These are phyloP conservation scores for Thera britannica DNA, from an alignment of 2,888 invertebrate genomes.

Conservation along the genomic window DNA sequence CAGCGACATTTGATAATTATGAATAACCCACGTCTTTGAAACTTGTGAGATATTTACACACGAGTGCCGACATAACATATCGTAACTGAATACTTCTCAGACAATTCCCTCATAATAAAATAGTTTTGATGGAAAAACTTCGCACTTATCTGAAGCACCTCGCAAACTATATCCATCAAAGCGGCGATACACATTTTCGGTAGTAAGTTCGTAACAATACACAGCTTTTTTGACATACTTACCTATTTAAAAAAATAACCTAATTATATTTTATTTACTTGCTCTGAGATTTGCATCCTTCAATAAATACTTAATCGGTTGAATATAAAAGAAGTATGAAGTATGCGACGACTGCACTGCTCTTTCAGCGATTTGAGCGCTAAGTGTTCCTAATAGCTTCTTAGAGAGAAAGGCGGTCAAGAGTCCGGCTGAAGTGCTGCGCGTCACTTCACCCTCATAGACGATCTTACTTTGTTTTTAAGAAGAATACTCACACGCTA, in stretches of 20 bases:
- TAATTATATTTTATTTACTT: too few relatives aligned
- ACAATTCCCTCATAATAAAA: conserved; percentile 16
- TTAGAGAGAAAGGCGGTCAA: conserved; percentile 34
- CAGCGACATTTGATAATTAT: conserved; percentile 18
- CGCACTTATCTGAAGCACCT: conserved; percentile 12
- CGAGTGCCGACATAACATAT: conserved; percentile 10
- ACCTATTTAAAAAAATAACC: too few relatives aligned
- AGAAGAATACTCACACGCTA: conserved; percentile 1
- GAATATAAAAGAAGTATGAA: neutral
- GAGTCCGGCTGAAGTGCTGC: conserved; percentile 33
- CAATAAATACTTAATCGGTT: too few relatives aligned
- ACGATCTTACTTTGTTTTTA: conserved; percentile 13
- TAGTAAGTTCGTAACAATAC: too few relatives aligned
- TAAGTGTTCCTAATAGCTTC: conserved; percentile 38
- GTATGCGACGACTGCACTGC: conserved; percentile 8
- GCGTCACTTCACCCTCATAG: conserved; percentile 31
- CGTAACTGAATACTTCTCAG: neutral
- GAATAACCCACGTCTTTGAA: conserved; percentile 11
- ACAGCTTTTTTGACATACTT: too few relatives aligned
- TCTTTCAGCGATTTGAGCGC: conserved; percentile 23
- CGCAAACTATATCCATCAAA: conserved; percentile 9
- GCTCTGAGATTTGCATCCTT: too few relatives aligned
- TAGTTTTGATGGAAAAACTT: conserved; percentile 35
- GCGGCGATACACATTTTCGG: neutral
- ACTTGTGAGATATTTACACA: neutral